phyloP scores from a whole-genome alignment of 30 jellyfish, hydroid and myxozoan genomes.

The Cassiopea xamachana region DNA sequence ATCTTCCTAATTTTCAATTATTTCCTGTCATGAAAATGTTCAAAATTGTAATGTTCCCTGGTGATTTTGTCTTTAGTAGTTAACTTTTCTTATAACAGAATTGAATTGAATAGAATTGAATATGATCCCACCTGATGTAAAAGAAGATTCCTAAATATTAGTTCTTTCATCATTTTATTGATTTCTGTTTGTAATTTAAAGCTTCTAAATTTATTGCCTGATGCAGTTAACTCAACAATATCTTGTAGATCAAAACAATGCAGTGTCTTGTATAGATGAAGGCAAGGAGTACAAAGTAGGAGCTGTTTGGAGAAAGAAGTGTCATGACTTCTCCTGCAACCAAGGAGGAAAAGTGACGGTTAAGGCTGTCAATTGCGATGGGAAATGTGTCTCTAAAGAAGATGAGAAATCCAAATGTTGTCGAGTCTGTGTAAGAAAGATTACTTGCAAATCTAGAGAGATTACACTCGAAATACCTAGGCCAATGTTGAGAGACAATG shows the following conservation, averaged over 20 bases:
- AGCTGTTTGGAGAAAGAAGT: slow-evolving; percentile 2
- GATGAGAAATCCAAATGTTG: slow-evolving; percentile 15
- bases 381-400: neutral
- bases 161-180: too few species aligned
- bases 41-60: too few species aligned
- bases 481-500: slow-evolving; percentile 10
- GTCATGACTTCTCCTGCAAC: neutral
- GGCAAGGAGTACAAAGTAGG: slow-evolving; percentile 10
- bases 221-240: too few species aligned
- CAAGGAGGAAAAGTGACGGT: neutral
- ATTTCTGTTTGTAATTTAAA: too few species aligned
- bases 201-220: too few species aligned
- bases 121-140: too few species aligned
- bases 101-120: too few species aligned
- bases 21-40: too few species aligned
- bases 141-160: too few species aligned
- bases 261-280: neutral
- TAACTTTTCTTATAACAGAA: too few species aligned
- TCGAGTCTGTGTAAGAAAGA: slow-evolving; percentile 34
- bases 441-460: slow-evolving; percentile 41
- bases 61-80: too few species aligned
- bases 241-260: neutral
- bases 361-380: neutral
- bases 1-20: too few species aligned
- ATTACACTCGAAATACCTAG: slow-evolving; percentile 35